Evolutionary conservation across 2,113 vertebrate species (phyloP).

Genomic region (Corythaeola cristata): DNA sequence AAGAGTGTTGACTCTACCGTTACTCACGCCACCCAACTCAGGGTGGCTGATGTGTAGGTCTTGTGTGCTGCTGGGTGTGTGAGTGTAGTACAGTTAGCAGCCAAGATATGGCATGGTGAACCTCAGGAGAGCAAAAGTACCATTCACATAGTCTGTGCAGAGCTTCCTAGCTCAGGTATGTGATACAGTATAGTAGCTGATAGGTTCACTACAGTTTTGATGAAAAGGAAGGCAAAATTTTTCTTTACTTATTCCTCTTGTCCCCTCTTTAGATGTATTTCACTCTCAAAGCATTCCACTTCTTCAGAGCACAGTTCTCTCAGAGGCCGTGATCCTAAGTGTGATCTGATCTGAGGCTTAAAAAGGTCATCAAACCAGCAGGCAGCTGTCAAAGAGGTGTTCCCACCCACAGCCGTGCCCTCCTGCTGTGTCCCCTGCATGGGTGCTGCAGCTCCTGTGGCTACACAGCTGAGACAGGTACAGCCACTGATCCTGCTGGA

Average conservation of each 20-base stretch:
- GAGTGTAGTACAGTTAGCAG: not conserved
- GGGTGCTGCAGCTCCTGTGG: not conserved
- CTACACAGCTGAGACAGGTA: not conserved
- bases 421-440: rapidly evolving
- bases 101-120: not conserved
- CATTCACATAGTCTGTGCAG: not conserved
- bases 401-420: not conserved
- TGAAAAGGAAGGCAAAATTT: not conserved
- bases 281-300: not conserved
- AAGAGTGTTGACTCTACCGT: not conserved
- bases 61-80: not conserved
- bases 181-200: not conserved
- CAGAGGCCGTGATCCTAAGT: not conserved
- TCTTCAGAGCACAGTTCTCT: not conserved
- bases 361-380: not conserved
- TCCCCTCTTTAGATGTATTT: not conserved
- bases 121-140: not conserved
- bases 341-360: not conserved
- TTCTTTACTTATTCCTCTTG: not conserved
- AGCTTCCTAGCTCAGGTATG: not conserved
- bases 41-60: not conserved
- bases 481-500: not conserved
- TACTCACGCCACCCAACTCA: not conserved
- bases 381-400: not conserved
- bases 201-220: not conserved